phyloP scores from a whole-genome alignment of 2,888 invertebrate genomes.

The Panzeria rudis region DNA sequence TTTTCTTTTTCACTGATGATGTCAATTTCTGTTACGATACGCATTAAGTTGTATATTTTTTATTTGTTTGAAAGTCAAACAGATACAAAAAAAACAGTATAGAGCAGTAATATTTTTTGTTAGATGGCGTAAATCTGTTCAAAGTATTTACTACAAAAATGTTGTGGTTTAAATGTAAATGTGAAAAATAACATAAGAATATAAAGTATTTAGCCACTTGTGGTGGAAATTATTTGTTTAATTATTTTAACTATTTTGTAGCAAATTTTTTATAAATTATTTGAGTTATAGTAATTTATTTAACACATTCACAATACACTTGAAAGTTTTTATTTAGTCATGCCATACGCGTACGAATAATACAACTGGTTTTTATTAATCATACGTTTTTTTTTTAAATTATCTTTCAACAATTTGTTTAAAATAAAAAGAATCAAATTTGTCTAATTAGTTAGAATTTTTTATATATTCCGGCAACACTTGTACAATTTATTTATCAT shows the following conservation, averaged over 20 bases:
- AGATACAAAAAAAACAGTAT: too few species aligned
- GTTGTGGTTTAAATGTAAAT: slow-evolving; percentile 44
- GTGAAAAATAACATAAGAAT: not conserved
- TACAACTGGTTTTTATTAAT: not conserved
- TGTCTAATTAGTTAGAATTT: too few species aligned
- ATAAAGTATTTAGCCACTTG: slow-evolving; percentile 1
- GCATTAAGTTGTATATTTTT: slow-evolving; percentile 32
- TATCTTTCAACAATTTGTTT: too few species aligned
- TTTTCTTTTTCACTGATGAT: not conserved
- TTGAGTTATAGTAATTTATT: not conserved
- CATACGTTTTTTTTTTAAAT: not conserved
- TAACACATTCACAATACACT: not conserved
- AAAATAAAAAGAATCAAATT: too few species aligned
- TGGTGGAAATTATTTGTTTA: not conserved
- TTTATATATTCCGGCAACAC: too few species aligned
- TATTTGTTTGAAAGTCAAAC: not conserved
- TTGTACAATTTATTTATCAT: too few species aligned
- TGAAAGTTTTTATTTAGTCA: not conserved
- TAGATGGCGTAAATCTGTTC: slow-evolving; percentile 13
- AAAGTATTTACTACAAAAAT: slow-evolving; percentile 24
- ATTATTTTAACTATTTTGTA: not conserved
- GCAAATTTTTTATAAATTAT: not conserved
- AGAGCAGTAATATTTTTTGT: slow-evolving; percentile 17
- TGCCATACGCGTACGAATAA: not conserved
- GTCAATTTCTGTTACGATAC: slow-evolving; percentile 24